Percentiles rank a stretch among this genome's conserved stretches.
Conservation (phyloP, 30 jellyfish, hydroid and myxozoan genomes). For the Phacellophora camtschatica region DNA sequence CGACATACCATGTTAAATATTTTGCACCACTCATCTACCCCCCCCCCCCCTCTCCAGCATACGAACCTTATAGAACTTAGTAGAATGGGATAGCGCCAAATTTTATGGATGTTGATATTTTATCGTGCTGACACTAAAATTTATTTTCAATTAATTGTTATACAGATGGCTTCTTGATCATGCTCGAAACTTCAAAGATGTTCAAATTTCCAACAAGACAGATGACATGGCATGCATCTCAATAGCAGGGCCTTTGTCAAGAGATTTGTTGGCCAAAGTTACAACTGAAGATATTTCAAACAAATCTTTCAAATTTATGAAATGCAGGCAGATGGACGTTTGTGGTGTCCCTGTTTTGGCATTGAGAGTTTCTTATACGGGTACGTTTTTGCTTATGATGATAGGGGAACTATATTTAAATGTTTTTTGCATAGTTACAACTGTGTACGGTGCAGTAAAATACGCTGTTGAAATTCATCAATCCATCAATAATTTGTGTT, state of each 20-base stretch:
- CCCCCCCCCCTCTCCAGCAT: no score
- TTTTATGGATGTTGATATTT: no score
- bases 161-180: slow-evolving; percentile 89
- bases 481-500: no score
- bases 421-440: no score
- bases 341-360: slow-evolving; percentile 97
- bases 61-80: no score
- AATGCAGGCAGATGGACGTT: slow-evolving; percentile 71
- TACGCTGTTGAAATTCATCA: no score
- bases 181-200: slow-evolving; percentile 74
- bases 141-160: neutral
- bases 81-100: no score
- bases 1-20: no score
- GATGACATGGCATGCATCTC: slow-evolving; percentile 88
- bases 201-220: slow-evolving; percentile 67
- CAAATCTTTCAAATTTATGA: slow-evolving; percentile 86
- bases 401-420: no score
- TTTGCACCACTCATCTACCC: no score
- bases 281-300: slow-evolving; percentile 87
- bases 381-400: no score
- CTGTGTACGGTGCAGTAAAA: no score
- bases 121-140: neutral
- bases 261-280: slow-evolving; percentile 68
- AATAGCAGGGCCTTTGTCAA: slow-evolving; percentile 92
- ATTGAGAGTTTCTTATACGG: slow-evolving; percentile 96